phyloP scores from a whole-genome alignment of 2,113 vertebrate genomes.

The Epinephelus lanceolatus region DNA sequence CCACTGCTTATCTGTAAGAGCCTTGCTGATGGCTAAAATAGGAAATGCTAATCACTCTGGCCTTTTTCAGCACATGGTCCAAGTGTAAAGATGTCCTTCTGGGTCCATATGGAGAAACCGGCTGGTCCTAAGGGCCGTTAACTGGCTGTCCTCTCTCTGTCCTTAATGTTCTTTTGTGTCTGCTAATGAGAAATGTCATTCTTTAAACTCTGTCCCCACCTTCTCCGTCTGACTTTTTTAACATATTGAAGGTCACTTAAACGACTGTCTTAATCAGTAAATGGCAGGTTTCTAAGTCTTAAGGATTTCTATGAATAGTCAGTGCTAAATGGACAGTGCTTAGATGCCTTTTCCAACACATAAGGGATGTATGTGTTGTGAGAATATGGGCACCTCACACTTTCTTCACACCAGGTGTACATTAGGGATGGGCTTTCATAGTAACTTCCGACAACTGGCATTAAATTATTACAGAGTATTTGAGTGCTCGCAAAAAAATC shows the following conservation, averaged over 20 bases:
- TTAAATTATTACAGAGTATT: no score
- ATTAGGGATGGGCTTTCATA: no score
- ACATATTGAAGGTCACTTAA: constrained; percentile 18
- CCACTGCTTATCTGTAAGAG: constrained; percentile 64
- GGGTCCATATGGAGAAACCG: constrained; percentile 23
- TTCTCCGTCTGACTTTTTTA: constrained; percentile 18
- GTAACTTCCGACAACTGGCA: no score
- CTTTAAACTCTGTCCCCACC: background rate
- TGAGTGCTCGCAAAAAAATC: no score
- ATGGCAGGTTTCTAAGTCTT: constrained; percentile 1
- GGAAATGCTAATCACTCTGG: constrained; percentile 52
- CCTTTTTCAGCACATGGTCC: constrained; percentile 26
- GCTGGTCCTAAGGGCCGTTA: background rate
- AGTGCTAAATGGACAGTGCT: background rate
- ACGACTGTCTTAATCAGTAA: constrained; percentile 15
- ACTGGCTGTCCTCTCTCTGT: constrained; percentile 17
- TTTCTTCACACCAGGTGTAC: no score
- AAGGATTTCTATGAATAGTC: background rate
- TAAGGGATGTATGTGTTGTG: no score
- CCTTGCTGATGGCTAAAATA: constrained; percentile 58
- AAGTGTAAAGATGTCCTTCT: constrained; percentile 46
- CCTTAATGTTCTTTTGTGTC: constrained; percentile 30
- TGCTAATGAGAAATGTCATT: constrained; percentile 32
- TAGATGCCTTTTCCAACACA: no score
- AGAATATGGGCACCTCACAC: no score